Evolutionary conservation across 2,888 invertebrate species (phyloP), one percentile per base, ranked within the genome.

Genomic region (Epinotia demarniana): DNA sequence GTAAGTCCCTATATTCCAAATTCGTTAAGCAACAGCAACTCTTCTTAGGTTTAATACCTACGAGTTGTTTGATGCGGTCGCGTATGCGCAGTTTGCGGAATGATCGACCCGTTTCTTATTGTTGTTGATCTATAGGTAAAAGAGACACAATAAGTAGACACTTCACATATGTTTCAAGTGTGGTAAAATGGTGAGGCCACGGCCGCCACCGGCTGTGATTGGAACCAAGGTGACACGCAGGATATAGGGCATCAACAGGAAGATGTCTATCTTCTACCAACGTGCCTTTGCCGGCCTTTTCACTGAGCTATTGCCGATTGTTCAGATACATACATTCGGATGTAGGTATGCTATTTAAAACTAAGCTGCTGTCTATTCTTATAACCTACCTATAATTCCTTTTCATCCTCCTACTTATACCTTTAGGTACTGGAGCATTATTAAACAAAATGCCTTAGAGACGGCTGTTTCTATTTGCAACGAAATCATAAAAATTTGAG

Each of bases 191-290:
- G 18, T 46, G 43, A 46, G 46, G 58, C 58, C 43, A 16, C 60
- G 46, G 16, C 72, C 67, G 66, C 70, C 46, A 63, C 3, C 60
- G 68, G 33, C 70, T 19, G 68, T 70, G 71, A 78, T 77, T 77
- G 68, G 71, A 72, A 68, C 72, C 80, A 79, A 83, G 82, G 82
- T 78, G 75, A 79, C 73, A 46, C 68, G 76, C 76, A 66, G 73
- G 76, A 80, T 78, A 77, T 78, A 80, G 80, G 79, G 63, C 77
- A 78, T 75, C 79, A 80, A 82, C 83, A 82, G 82, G 82, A 82
- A 78, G 82, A 57, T 77, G 70, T n/a, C 72, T 77, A 82, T 83
- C 64, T 82, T 76, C 64, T 27, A 66, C 61, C 13, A 19, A 64
- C 19, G 57, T 49, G 72, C n/a, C 53, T n/a, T 53, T 53, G 53